Evolutionary conservation across 2,888 invertebrate species (phyloP).

Genomic region (Aphodius granarius): DNA sequence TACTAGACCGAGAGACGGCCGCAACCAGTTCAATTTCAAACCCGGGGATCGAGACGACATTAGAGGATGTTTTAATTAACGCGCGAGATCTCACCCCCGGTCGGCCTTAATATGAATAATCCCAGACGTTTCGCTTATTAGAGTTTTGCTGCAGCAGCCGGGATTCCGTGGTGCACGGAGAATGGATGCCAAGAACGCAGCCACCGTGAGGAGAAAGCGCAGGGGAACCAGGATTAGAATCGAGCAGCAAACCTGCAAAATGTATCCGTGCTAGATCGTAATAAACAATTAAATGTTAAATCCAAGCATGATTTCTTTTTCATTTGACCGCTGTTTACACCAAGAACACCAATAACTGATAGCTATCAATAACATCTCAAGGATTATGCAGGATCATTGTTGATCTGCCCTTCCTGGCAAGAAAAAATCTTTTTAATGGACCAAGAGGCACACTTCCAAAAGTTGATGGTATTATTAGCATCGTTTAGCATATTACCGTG

Average conservation of each 20-base stretch:
- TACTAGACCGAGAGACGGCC: not conserved
- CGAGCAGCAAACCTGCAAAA: not conserved
- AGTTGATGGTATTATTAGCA: not conserved
- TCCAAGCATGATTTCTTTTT: too few species aligned
- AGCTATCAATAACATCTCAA: not conserved
- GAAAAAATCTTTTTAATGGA: not conserved
- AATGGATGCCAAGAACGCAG: not conserved
- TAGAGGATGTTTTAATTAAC: conserved; percentile 11
- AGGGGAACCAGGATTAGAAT: not conserved
- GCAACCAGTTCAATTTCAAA: not conserved
- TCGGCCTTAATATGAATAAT: conserved; percentile 9
- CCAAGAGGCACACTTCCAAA: not conserved
- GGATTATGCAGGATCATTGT: not conserved
- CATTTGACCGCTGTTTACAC: too few species aligned
- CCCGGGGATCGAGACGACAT: not conserved
- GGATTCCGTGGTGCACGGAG: not conserved
- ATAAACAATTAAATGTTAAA: not conserved
- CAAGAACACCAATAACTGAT: too few species aligned
- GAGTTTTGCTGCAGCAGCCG: conserved; percentile 2
- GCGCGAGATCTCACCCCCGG: not conserved
- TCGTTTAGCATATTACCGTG: not conserved
- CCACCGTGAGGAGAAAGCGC: not conserved
- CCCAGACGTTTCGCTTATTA: conserved; percentile 15
- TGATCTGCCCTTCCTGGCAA: not conserved
- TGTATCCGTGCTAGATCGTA: not conserved